phyloP scores from a whole-genome alignment of 2,797 vertebrate species.

The Neosilurus mollespiculum region DNA sequence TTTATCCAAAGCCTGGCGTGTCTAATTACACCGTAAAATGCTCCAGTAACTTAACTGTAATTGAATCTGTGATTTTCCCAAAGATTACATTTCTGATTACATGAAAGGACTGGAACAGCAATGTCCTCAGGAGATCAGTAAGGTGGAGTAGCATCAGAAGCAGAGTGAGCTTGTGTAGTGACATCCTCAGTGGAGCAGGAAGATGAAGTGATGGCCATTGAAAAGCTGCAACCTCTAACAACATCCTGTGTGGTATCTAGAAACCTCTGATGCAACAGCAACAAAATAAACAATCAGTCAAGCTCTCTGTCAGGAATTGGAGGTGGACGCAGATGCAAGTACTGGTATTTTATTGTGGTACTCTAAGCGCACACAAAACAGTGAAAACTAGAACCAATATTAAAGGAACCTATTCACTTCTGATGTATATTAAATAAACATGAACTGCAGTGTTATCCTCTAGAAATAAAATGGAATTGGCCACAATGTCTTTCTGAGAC shows the following conservation, averaged over 20 bases:
- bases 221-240: not conserved
- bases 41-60: constrained; percentile 1
- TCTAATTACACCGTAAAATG: not conserved
- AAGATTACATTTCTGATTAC: not conserved
- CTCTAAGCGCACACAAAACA: too few species aligned
- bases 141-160: not conserved
- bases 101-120: not conserved
- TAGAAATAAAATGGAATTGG: too few species aligned
- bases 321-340: not conserved
- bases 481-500: too few species aligned
- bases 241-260: not conserved
- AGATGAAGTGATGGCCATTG: not conserved
- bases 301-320: not conserved
- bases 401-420: too few species aligned
- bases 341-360: not conserved
- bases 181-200: not conserved
- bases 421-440: too few species aligned
- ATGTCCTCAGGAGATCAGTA: not conserved
- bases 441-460: too few species aligned
- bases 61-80: not conserved
- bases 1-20: not conserved
- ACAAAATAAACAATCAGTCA: too few species aligned
- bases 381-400: not conserved
- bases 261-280: too few species aligned
- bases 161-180: not conserved